phyloP scores from a whole-genome alignment of 30 jellyfish, hydroid and myxozoan genomes.

The Aurelia aurita region DNA sequence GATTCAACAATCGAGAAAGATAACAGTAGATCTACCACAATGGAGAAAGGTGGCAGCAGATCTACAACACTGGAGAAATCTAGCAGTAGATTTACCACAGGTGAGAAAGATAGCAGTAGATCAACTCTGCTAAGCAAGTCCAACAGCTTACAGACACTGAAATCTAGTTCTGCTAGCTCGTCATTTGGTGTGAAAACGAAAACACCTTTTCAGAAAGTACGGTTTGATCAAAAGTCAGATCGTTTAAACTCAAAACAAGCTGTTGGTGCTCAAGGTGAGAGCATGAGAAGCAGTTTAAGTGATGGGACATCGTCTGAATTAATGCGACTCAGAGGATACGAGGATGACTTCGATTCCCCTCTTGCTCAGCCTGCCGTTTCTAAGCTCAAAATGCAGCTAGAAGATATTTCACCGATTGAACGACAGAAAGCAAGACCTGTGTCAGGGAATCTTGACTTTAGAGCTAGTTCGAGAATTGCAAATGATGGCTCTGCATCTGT shows the following conservation, averaged over 20 bases:
- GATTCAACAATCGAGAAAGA: too few species aligned
- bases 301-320: slow-evolving; percentile 54
- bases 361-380: neutral
- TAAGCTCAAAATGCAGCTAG: slow-evolving; percentile 12
- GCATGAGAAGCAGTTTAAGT: neutral
- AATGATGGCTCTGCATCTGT: neutral
- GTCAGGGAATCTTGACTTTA: slow-evolving; percentile 1
- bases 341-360: slow-evolving; percentile 22
- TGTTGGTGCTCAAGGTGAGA: neutral
- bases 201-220: neutral
- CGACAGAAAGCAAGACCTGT: neutral
- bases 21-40: too few species aligned
- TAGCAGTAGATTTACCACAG: too few species aligned
- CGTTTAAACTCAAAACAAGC: neutral
- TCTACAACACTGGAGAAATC: too few species aligned
- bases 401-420: slow-evolving; percentile 60
- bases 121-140: neutral
- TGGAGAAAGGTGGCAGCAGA: too few species aligned
- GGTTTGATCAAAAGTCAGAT: neutral
- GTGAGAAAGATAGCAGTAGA: too few species aligned
- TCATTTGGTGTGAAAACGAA: neutral
- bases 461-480: slow-evolving; percentile 42
- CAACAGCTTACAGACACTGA: neutral
- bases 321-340: slow-evolving; percentile 4
- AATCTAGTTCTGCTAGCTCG: neutral